These are phyloP conservation scores for Temnothorax rugatulus DNA, from an alignment of 2,888 invertebrate species.

Conservation along the genomic window DNA sequence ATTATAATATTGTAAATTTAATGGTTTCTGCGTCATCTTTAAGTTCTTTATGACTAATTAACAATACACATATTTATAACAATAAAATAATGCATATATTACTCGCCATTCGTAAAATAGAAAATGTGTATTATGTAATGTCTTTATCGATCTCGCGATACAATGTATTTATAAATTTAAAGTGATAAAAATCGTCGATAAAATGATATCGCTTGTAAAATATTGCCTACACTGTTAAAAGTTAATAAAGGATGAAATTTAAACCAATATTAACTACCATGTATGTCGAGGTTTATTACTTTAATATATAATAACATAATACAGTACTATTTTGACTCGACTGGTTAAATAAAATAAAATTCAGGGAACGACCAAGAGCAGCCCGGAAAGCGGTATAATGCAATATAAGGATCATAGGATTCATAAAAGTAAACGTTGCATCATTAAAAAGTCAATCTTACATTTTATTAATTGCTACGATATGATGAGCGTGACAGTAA, in stretches of 20 bases:
- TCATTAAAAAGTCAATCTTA: background rate
- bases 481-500: background rate
- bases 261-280: no score
- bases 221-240: no score
- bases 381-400: background rate
- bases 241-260: no score
- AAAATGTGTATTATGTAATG: background rate
- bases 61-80: background rate
- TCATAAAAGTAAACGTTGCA: conserved; percentile 1
- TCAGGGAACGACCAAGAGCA: conserved; percentile 25
- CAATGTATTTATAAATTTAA: no score
- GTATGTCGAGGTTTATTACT: no score
- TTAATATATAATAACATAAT: no score
- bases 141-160: no score
- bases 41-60: background rate
- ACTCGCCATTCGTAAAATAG: conserved; percentile 3
- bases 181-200: no score
- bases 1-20: background rate
- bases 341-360: no score
- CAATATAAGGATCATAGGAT: background rate
- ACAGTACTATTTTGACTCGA: no score
- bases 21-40: background rate
- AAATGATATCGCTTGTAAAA: no score
- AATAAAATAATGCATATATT: background rate
- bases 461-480: background rate